These are phyloP conservation scores for Panthera uncia DNA, from an alignment of 2,113 vertebrate genomes.

Conservation along the genomic window DNA sequence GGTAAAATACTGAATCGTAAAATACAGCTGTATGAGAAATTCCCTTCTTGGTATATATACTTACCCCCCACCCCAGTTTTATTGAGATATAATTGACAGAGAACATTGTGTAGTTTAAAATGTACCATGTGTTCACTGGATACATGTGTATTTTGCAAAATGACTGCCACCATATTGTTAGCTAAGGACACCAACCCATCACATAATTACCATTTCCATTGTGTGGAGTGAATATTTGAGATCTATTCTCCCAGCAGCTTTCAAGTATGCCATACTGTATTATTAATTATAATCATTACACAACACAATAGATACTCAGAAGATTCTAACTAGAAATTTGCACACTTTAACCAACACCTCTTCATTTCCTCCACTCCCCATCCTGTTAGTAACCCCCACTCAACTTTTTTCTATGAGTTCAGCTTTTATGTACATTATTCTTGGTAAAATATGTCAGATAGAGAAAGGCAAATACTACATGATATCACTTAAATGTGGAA, in stretches of 20 bases:
- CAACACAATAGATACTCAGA: not conserved
- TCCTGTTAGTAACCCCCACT: not conserved
- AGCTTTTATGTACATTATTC: not conserved
- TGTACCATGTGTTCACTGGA: not conserved
- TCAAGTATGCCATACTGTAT: not conserved
- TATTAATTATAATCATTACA: not conserved
- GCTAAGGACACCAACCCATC: not conserved
- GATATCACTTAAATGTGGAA: not conserved
- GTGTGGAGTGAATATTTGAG: not conserved
- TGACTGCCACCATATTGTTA: not conserved
- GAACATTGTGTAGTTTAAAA: not conserved
- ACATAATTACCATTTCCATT: not conserved
- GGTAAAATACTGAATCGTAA: slow-evolving; percentile 4
- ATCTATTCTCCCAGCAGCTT: not conserved
- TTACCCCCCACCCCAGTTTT: not conserved
- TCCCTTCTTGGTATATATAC: not conserved
- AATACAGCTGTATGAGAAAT: not conserved
- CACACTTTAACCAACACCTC: not conserved
- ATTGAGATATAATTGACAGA: not conserved
- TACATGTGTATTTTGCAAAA: not conserved
- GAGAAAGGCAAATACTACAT: not conserved
- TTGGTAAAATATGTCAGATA: not conserved
- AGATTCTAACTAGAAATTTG: not conserved
- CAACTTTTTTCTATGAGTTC: not conserved
- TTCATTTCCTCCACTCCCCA: not conserved